Conservation (phyloP, 1,140 invertebrate genomes). For the Caenorhabditis inopinata region DNA sequence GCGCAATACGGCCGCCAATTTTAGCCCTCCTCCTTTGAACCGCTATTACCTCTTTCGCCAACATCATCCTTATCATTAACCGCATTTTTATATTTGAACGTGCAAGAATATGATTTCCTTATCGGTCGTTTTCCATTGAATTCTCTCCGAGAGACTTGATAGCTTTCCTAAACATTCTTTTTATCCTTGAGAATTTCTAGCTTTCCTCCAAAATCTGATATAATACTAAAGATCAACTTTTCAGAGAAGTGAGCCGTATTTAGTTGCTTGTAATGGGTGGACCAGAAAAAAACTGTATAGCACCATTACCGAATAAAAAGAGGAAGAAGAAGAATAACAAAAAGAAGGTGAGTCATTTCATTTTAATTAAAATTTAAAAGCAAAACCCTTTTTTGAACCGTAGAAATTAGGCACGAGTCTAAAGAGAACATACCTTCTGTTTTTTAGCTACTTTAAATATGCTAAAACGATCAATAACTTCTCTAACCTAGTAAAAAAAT, state of each 20-base stretch:
- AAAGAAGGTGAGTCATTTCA: neutral
- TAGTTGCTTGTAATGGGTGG: neutral
- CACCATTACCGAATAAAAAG: neutral
- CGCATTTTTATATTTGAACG: neutral
- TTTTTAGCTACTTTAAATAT: too few relatives aligned
- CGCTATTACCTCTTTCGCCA: neutral
- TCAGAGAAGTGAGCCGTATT: constrained; percentile 10
- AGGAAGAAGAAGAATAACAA: constrained; percentile 22
- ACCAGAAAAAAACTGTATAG: constrained; percentile 4
- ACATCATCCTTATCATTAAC: neutral
- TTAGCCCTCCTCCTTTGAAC: neutral
- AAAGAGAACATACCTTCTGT: too few relatives aligned
- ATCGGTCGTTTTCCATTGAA: neutral
- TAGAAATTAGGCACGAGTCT: too few relatives aligned
- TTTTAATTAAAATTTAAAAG: too few relatives aligned
- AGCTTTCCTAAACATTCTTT: neutral
- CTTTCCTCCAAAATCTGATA: neutral
- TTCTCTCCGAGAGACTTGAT: neutral
- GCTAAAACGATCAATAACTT: too few relatives aligned
- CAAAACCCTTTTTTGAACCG: neutral
- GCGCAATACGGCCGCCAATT: constrained; percentile 22
- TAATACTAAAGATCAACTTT: too few relatives aligned
- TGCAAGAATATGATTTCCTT: neutral
- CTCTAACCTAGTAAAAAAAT: too few relatives aligned
- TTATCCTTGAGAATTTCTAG: too few relatives aligned